Conservation (phyloP, 2,888 invertebrate species). For the Phania funesta region DNA sequence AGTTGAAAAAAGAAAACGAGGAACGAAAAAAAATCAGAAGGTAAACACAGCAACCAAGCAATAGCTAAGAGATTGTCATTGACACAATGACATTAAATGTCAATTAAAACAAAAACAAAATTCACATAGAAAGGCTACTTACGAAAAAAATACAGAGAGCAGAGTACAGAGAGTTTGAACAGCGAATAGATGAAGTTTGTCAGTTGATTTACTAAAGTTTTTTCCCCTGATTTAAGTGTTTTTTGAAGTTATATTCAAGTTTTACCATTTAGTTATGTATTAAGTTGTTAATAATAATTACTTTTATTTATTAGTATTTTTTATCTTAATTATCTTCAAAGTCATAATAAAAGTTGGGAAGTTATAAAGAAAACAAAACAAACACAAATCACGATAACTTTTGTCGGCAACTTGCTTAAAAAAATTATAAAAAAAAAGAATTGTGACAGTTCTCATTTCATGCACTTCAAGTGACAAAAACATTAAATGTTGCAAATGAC, state of each 20-base stretch:
- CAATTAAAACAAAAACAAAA: slow-evolving; percentile 67
- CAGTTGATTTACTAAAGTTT: slow-evolving; percentile 19
- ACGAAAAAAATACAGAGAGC: background rate
- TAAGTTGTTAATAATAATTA: slow-evolving; percentile 17
- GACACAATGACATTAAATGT: slow-evolving; percentile 70
- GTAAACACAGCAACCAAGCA: slow-evolving; percentile 32
- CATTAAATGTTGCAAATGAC: slow-evolving; percentile 44
- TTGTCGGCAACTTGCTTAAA: slow-evolving; percentile 58
- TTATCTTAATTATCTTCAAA: slow-evolving; percentile 59
- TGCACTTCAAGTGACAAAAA: slow-evolving; percentile 60
- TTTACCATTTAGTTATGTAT: slow-evolving; percentile 26
- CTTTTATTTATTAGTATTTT: slow-evolving; percentile 24
- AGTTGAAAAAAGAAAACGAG: slow-evolving; percentile 49
- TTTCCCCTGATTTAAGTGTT: background rate
- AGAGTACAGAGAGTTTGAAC: background rate
- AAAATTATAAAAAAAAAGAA: slow-evolving; percentile 42
- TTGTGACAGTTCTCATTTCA: slow-evolving; percentile 63
- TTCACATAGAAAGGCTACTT: slow-evolving; percentile 3
- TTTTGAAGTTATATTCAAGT: slow-evolving; percentile 1
- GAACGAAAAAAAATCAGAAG: slow-evolving; percentile 1
- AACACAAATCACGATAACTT: slow-evolving; percentile 48
- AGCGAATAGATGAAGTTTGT: background rate
- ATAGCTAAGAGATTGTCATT: slow-evolving; percentile 63
- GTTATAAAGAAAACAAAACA: background rate
- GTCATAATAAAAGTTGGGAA: background rate